Evolutionary conservation across 2,888 invertebrate genomes (phyloP).

Genomic region (Phragmatobia fuliginosa): DNA sequence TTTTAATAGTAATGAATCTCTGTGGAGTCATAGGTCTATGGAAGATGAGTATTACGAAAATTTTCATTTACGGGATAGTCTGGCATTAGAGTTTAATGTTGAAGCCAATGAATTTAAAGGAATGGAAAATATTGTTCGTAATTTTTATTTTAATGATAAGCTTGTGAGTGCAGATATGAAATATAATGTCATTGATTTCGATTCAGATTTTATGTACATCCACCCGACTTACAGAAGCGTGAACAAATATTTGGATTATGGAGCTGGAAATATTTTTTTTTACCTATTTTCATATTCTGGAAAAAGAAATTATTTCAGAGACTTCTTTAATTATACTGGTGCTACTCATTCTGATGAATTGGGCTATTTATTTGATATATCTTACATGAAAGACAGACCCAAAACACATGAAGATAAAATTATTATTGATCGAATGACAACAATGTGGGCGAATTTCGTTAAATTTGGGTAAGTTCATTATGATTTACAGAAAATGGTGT

Average conservation of each 20-base stretch:
- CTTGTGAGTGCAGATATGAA: slow-evolving; percentile 33
- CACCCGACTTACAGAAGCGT: slow-evolving; percentile 61
- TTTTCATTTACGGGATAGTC: slow-evolving; percentile 23
- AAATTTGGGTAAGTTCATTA: slow-evolving; percentile 65
- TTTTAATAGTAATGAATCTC: slow-evolving; percentile 53
- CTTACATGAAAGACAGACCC: slow-evolving; percentile 23
- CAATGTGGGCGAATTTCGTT: slow-evolving; percentile 74
- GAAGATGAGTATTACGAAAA: slow-evolving; percentile 36
- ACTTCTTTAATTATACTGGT: too few relatives aligned
- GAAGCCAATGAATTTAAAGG: slow-evolving; percentile 32
- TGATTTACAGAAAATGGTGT: too few relatives aligned
- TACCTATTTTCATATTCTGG: slow-evolving; percentile 63
- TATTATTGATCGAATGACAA: slow-evolving; percentile 65
- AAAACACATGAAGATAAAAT: slow-evolving; percentile 58
- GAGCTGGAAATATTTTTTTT: slow-evolving; percentile 56
- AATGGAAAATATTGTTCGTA: slow-evolving; percentile 47
- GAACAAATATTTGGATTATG: slow-evolving; percentile 49
- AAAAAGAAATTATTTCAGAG: slow-evolving; percentile 2
- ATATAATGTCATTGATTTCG: slow-evolving; percentile 53
- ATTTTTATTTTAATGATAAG: slow-evolving; percentile 65
- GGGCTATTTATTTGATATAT: slow-evolving; percentile 64
- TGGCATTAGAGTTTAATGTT: slow-evolving; percentile 44
- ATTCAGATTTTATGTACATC: slow-evolving; percentile 60
- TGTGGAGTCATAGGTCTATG: too few relatives aligned
- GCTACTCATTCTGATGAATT: too few relatives aligned